Evolutionary conservation across 2,113 vertebrate genomes (phyloP), one percentile per base, ranked within the genome.

Genomic region (Donacobius atricapilla): DNA sequence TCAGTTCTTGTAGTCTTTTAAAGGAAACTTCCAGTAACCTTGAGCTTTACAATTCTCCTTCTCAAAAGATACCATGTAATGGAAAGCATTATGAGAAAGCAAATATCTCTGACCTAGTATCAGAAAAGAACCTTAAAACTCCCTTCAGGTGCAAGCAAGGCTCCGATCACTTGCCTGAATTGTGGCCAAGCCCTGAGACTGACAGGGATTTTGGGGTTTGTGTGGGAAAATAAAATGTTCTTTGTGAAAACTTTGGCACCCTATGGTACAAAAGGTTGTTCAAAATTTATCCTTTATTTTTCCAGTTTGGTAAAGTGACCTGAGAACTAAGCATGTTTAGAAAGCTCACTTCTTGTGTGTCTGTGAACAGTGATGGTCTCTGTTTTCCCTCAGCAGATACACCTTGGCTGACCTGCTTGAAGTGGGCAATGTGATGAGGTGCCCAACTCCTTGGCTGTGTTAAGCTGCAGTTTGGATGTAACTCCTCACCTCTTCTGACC

Each of bases 401-500:
- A 93, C 64, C n/a, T 6, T 89, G 84, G 73, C 65, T 96, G 63
- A 92, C 68, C 63, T 96, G 84, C 39, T 44, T 4, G 4, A 83
- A 92, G 61, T 17, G 39, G 57, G 89, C 82, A 54, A 48, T 7
- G 7, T 35, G 73, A 66, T 93, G 65, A 48, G 28, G 77, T 21
- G 61, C 90, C 31, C 11, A 11, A 1, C 23, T 92, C 60, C 91
- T 94, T 37, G 47, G 83, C 37, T 65, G 7, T 20, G 64, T 85
- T 56, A 89, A 78, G 50, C 65, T 53, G 19, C 25, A 48, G 77
- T 48, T 84, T 75, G 39, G 37, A 80, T 57, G 77, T 66, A 61
- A 65, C 45, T 78, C 18, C 58, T 96, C 65, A 76, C 53, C 73
- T 93, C 93, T 79, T 57, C 77, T 93, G 84, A 82, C 94, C 69